Percentiles rank a stretch among this genome's conserved stretches.
Evolutionary conservation across 2,113 vertebrate genomes (phyloP).

Genomic region (Pollimyrus isidori): DNA sequence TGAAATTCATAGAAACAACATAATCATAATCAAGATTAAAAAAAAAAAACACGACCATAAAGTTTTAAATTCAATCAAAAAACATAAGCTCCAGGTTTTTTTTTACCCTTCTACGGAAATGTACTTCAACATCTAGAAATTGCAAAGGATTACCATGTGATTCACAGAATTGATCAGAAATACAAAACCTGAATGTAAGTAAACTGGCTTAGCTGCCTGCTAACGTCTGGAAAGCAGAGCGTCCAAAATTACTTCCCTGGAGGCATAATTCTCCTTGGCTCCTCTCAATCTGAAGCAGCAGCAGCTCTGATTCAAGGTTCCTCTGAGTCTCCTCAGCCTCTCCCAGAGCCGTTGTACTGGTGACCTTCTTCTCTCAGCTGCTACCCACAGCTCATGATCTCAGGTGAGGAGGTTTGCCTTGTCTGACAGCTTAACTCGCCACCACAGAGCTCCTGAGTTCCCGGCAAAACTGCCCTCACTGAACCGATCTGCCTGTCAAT

Average conservation of each 20-base stretch:
- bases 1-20: neutral
- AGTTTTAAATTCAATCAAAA: neutral
- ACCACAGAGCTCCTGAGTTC: neutral
- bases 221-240: neutral
- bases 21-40: neutral
- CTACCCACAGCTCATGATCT: neutral
- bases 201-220: neutral
- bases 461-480: neutral
- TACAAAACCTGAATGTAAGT: neutral
- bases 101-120: neutral
- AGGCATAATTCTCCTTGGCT: neutral
- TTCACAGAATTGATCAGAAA: neutral
- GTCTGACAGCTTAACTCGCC: neutral
- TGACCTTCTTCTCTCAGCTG: neutral
- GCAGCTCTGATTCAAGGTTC: neutral
- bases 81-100: neutral
- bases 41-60: neutral
- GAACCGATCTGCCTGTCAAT: neutral
- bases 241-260: neutral
- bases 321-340: neutral
- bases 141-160: neutral
- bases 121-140: neutral
- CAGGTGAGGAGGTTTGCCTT: neutral
- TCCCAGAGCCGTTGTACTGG: neutral
- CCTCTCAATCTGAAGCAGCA: neutral